phyloP scores from a whole-genome alignment of 2,888 invertebrate species.

The Lepidocyrtinus sp. region DNA sequence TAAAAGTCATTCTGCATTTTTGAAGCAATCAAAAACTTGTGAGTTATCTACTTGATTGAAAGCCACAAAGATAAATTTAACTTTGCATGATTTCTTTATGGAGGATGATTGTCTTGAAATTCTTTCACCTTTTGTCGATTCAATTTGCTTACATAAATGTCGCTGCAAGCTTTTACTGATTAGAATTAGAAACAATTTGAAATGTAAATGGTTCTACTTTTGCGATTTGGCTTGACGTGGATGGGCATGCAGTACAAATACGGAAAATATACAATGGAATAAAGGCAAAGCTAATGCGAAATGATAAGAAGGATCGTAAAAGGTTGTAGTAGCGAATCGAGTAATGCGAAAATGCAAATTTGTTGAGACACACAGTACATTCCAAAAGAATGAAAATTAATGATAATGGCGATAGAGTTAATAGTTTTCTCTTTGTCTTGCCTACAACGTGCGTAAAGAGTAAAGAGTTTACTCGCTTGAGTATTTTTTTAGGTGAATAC shows the following conservation, averaged over 20 bases:
- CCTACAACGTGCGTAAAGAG: background rate
- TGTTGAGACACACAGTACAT: background rate
- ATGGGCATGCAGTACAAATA: background rate
- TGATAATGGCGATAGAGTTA: background rate
- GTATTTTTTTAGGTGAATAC: background rate
- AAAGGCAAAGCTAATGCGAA: background rate
- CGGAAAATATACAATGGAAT: background rate
- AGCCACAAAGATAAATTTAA: background rate
- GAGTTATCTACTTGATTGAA: background rate
- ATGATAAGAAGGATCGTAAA: background rate
- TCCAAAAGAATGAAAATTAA: background rate
- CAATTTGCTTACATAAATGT: background rate
- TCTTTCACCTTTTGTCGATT: background rate
- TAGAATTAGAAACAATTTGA: background rate
- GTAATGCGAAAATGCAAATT: constrained; percentile 19
- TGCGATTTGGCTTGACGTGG: background rate
- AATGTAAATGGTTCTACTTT: background rate
- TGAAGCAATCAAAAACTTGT: background rate
- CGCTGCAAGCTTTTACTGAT: background rate
- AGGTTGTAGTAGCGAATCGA: constrained; percentile 13
- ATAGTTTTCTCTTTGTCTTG: background rate
- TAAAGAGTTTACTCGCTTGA: background rate
- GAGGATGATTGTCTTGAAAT: background rate
- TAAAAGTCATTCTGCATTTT: background rate
- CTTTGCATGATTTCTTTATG: background rate